Conservation (phyloP, 2,797 vertebrate species). For the Thamnophis elegans region DNA sequence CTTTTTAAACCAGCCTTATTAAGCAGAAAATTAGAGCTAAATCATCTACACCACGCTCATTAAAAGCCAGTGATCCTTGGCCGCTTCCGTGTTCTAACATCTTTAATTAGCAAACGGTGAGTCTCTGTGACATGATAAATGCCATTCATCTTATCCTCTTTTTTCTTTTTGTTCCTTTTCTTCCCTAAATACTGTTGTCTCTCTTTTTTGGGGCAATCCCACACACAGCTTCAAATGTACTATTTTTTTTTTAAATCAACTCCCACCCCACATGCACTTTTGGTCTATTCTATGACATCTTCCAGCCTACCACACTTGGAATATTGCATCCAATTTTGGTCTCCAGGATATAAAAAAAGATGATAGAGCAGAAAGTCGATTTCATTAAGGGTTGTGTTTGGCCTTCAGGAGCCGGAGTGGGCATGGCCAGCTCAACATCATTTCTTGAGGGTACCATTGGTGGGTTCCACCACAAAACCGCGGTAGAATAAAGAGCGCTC, state of each 20-base stretch:
- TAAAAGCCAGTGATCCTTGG: slow-evolving; percentile 93
- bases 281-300: background rate
- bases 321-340: too few species aligned
- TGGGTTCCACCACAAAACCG: too few species aligned
- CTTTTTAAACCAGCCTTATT: slow-evolving; percentile 93
- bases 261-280: background rate
- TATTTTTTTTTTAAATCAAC: background rate
- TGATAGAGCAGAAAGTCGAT: too few species aligned
- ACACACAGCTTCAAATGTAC: slow-evolving; percentile 16
- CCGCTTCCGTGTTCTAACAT: slow-evolving; percentile 83
- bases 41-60: slow-evolving; percentile 92
- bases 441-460: too few species aligned
- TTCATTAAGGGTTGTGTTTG: too few species aligned
- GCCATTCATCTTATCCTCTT: slow-evolving; percentile 90
- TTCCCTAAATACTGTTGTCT: slow-evolving; percentile 63
- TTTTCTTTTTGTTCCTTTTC: slow-evolving; percentile 78
- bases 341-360: too few species aligned
- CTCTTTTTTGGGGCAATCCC: slow-evolving; percentile 56
- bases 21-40: slow-evolving; percentile 95
- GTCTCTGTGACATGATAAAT: slow-evolving; percentile 83
- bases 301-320: background rate
- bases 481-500: too few species aligned
- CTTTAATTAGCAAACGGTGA: slow-evolving; percentile 88
- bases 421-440: too few species aligned
- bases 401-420: too few species aligned